Conservation (phyloP, 2,797 vertebrate genomes). For the Falco berigora region DNA sequence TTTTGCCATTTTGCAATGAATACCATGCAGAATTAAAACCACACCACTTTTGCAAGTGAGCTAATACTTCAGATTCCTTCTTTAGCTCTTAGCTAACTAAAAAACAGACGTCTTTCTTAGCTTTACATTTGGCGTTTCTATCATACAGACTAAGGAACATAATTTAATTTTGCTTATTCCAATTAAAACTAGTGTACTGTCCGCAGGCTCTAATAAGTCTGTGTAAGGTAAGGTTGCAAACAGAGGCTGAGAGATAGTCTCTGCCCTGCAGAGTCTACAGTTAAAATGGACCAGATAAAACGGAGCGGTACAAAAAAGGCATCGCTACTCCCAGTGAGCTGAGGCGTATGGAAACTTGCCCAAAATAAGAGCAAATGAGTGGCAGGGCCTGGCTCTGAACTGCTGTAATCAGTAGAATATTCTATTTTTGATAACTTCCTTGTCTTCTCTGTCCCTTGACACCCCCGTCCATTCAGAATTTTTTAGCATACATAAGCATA, state of each 20-base stretch:
- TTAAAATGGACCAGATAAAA: neutral
- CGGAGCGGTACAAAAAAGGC: neutral
- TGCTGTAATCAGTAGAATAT: conserved; percentile 51
- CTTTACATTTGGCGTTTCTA: neutral
- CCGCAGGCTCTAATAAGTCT: neutral
- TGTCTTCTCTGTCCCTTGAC: conserved; percentile 48
- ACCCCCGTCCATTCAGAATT: neutral
- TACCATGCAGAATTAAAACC: neutral
- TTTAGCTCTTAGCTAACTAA: neutral
- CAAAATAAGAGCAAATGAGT: conserved; percentile 22
- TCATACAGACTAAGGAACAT: neutral
- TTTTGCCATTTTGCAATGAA: neutral
- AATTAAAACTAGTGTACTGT: neutral
- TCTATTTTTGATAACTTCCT: conserved; percentile 56
- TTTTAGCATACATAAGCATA: conserved; percentile 63
- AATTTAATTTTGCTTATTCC: neutral
- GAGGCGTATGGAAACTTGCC: neutral
- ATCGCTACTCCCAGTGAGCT: neutral
- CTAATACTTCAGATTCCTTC: neutral
- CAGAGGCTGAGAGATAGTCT: neutral
- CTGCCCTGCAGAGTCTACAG: neutral
- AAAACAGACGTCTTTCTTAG: neutral
- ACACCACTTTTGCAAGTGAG: neutral
- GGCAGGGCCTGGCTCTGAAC: conserved; percentile 34
- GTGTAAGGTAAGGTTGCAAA: neutral